These are phyloP conservation scores for Cotesia glomerata DNA, from an alignment of 1,140 invertebrate genomes.

Conservation along the genomic window DNA sequence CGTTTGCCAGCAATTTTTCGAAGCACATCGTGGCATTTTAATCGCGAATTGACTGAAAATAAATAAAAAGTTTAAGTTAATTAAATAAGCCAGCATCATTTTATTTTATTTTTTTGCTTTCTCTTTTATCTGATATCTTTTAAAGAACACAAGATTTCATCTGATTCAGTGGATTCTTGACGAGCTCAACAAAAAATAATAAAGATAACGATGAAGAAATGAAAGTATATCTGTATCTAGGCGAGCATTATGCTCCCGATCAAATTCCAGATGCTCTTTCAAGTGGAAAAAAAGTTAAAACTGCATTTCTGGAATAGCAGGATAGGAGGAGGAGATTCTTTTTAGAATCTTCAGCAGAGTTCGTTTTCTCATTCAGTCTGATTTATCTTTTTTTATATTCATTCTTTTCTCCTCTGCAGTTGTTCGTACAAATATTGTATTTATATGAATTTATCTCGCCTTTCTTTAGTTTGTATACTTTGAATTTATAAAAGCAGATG, in stretches of 20 bases:
- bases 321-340: not conserved
- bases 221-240: not conserved
- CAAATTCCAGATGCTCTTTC: constrained; percentile 10
- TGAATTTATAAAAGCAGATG: not conserved
- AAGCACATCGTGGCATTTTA: constrained; percentile 1
- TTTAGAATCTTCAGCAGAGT: not conserved
- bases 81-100: not conserved
- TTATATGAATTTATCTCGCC: too few species aligned
- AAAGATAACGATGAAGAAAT: not conserved
- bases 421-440: not conserved
- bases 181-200: not conserved
- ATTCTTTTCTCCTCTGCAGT: not conserved
- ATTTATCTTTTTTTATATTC: not conserved
- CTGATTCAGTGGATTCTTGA: not conserved
- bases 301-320: not conserved
- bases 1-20: not conserved
- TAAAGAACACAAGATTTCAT: too few species aligned
- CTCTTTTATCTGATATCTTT: not conserved
- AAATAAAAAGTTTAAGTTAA: not conserved
- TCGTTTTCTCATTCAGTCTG: not conserved
- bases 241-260: constrained; percentile 12
- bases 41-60: not conserved
- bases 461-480: too few species aligned
- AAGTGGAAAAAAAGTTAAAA: not conserved
- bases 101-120: not conserved